These are phyloP conservation scores for Ptychodera flava DNA, from an alignment of 35 echinoderm and acorn worm species.

Conservation along the genomic window DNA sequence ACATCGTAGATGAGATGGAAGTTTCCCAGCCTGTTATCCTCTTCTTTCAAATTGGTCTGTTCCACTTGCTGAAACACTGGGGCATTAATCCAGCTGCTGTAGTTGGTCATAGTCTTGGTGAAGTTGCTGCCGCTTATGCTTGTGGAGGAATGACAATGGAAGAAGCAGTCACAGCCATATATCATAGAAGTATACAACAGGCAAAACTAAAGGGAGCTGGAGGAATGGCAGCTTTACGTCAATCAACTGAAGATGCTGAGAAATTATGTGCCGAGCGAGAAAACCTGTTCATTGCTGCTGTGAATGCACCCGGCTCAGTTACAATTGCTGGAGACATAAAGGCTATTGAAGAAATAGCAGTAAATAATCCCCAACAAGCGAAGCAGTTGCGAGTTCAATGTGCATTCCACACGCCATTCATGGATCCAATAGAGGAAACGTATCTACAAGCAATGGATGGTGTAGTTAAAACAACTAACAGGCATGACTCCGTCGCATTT, in stretches of 20 bases:
- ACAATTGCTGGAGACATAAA: conserved; percentile 61
- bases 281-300: conserved; percentile 66
- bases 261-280: conserved; percentile 57
- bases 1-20: conserved; percentile 53
- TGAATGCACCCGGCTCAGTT: no score
- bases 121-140: conserved; percentile 87
- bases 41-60: no score
- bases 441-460: conserved; percentile 62
- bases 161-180: conserved; percentile 72
- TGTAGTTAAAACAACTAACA: conserved; percentile 42
- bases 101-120: conserved; percentile 90
- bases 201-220: no score
- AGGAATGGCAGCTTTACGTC: conserved; percentile 74
- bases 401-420: conserved; percentile 82
- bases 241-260: conserved; percentile 43
- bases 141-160: conserved; percentile 63
- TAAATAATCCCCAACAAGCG: conserved; percentile 44
- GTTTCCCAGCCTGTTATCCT: conserved; percentile 76
- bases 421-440: conserved; percentile 71
- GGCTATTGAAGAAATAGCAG: conserved; percentile 52
- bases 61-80: conserved; percentile 67
- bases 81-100: conserved; percentile 59
- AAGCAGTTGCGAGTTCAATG: conserved; percentile 71
- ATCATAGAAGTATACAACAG: conserved; percentile 72
- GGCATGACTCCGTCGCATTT: conserved; percentile 20